Evolutionary conservation across 2,113 vertebrate species (phyloP).

Genomic region (Callipepla californica): DNA sequence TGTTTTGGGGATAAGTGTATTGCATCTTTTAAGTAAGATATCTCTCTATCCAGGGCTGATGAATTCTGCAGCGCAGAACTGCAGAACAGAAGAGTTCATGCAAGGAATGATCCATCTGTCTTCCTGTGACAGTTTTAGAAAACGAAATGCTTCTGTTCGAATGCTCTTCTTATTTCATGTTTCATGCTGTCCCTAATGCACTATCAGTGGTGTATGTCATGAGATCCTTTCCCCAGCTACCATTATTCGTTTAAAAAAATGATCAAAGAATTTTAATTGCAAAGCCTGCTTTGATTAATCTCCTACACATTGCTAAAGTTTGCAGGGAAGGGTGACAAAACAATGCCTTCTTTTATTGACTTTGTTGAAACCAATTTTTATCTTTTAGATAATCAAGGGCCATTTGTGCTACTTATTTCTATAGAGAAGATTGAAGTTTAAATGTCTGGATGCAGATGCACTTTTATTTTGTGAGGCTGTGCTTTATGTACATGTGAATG

Average conservation of each 20-base stretch:
- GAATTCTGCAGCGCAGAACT: slow-evolving; percentile 44
- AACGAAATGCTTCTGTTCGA: background rate
- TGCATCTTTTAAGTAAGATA: slow-evolving; percentile 56
- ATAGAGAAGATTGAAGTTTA: background rate
- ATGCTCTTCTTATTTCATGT: background rate
- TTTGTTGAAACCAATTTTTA: background rate
- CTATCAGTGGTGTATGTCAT: background rate
- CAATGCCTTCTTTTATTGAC: background rate
- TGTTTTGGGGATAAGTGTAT: slow-evolving; percentile 43
- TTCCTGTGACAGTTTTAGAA: background rate
- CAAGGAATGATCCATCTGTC: slow-evolving; percentile 11
- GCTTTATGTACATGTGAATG: background rate
- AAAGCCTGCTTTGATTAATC: background rate
- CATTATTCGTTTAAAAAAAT: background rate
- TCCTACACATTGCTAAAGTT: background rate
- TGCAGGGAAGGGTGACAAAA: background rate
- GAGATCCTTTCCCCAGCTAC: background rate
- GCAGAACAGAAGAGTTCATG: slow-evolving; percentile 25
- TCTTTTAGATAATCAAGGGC: background rate
- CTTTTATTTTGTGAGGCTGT: background rate
- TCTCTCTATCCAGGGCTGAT: background rate
- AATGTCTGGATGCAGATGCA: background rate
- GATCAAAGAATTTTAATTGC: slow-evolving; percentile 1
- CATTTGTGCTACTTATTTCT: background rate
- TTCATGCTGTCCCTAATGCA: background rate